Evolutionary conservation across 92 coral and sea anemone species (phyloP).

Genomic region (Actinostola sp.): DNA sequence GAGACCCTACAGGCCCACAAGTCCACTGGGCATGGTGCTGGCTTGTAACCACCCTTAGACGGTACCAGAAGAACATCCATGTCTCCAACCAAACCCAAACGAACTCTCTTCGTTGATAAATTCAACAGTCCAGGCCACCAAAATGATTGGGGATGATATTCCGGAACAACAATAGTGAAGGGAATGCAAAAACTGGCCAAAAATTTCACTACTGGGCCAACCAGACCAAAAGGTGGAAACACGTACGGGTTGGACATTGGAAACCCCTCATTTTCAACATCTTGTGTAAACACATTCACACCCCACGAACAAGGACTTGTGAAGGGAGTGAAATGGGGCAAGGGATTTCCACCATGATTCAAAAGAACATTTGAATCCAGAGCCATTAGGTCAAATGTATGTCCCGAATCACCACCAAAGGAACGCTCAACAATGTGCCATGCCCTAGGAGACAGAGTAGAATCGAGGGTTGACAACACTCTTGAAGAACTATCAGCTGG

Average conservation of each 20-base stretch:
- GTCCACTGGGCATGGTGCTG: constrained; percentile 12
- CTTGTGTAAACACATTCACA: constrained; percentile 12
- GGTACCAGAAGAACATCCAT: constrained; percentile 13
- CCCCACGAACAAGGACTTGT: constrained; percentile 1
- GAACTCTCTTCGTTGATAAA: not conserved
- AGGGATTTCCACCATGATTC: not conserved
- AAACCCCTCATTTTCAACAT: not conserved
- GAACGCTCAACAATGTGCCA: constrained; percentile 13
- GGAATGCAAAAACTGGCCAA: constrained; percentile 3
- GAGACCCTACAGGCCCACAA: no score
- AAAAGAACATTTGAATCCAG: constrained; percentile 18
- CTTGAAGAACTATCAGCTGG: no score
- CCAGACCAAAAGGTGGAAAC: constrained; percentile 19
- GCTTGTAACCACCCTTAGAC: constrained; percentile 7
- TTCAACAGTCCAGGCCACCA: constrained; percentile 31
- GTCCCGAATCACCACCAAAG: constrained; percentile 32
- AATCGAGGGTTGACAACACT: constrained; percentile 17
- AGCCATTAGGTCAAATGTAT: constrained; percentile 32
- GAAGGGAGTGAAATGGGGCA: constrained; percentile 34
- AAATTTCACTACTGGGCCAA: constrained; percentile 29
- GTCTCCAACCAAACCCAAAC: not conserved
- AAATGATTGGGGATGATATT: not conserved
- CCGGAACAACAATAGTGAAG: constrained; percentile 22
- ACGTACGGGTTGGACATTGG: constrained; percentile 16
- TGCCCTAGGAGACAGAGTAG: not conserved